Base-by-base conservation (phyloP, 2,113 vertebrate genomes). In the Corythornis madagascariensis region DNA sequence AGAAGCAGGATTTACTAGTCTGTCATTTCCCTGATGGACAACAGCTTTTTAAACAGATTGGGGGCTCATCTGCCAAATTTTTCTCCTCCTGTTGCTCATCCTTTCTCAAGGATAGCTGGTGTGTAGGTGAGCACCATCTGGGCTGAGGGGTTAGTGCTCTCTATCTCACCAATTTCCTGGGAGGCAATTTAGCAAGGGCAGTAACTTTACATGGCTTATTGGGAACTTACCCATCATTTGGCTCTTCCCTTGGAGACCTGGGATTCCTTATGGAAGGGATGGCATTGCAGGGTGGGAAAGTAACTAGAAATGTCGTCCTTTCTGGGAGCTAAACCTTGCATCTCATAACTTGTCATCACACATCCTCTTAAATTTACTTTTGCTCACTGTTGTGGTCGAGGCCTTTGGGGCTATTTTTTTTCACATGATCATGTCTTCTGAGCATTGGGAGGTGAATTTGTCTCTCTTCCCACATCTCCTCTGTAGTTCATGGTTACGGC, bases 351-450 rank as follows among this genome's bases (percentile, higher is more conserved):
- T 69, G 20, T 22, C 42, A 25, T 56, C n/a, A 53, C 52, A 33
- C 29, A 10, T 71, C 45, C 20, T 90, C 45, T 52, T 53, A 50
- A 20, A 50, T 92, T 86, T 50, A 20, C 15, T 38, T 33, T 81
- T 50, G 25, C n/a, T 73, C 17, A 12, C 33, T 63, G 31, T 50
- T 0, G 0, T 38, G 71, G 7, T 35, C 16, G 48, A 63, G 16
- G 14, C 19, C 10, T 52, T 53, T 65, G 11, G 11, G 4, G 2
- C 25, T 63, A 13, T 10, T 2, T 45, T 45, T 64, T 17, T 50
- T 28, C 3, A 8, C 17, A 2, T 3, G 74, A 26, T 57, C 6
- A 0, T 20, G 28, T 69, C n/a, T 75, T 22, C 53, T 0, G 0
- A 11, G 50, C 6, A 28, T 29, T 90, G n/a, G 57, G 35, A 71